phyloP scores from a whole-genome alignment of 2,888 invertebrate genomes.

The Cantharis lateralis region DNA sequence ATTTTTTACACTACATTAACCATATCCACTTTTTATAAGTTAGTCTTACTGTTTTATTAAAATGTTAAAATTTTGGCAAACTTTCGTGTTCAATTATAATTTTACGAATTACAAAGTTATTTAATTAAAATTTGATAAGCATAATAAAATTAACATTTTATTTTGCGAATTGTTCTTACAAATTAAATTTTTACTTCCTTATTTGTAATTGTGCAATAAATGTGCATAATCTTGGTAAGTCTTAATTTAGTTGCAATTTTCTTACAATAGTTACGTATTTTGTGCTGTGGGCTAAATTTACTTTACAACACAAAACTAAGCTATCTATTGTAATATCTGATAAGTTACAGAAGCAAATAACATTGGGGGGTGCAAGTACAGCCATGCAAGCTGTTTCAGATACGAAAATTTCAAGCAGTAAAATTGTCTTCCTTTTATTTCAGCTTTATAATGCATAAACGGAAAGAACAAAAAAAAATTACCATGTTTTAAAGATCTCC shows the following conservation, averaged over 20 bases:
- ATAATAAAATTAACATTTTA: not conserved
- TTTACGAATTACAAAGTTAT: not conserved
- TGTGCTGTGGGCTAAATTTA: not conserved
- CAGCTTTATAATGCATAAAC: not conserved
- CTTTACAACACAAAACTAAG: not conserved
- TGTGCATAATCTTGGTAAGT: not conserved
- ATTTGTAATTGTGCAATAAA: not conserved
- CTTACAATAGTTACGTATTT: not conserved
- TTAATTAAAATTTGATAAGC: not conserved
- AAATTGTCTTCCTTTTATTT: not conserved
- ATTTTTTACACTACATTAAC: constrained; percentile 22
- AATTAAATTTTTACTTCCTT: not conserved
- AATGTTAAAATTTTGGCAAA: not conserved
- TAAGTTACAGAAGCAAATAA: not conserved
- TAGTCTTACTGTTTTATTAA: not conserved
- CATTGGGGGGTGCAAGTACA: not conserved
- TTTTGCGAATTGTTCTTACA: not conserved
- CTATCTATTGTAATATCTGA: not conserved
- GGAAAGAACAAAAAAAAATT: not conserved
- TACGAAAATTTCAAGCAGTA: not conserved
- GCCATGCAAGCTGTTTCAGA: not conserved
- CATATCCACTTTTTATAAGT: constrained; percentile 7
- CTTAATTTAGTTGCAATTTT: not conserved
- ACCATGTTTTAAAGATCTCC: not conserved
- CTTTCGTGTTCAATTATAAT: not conserved